Base-by-base conservation (phyloP, 2,888 invertebrate genomes). In the Camponotus fellah region DNA sequence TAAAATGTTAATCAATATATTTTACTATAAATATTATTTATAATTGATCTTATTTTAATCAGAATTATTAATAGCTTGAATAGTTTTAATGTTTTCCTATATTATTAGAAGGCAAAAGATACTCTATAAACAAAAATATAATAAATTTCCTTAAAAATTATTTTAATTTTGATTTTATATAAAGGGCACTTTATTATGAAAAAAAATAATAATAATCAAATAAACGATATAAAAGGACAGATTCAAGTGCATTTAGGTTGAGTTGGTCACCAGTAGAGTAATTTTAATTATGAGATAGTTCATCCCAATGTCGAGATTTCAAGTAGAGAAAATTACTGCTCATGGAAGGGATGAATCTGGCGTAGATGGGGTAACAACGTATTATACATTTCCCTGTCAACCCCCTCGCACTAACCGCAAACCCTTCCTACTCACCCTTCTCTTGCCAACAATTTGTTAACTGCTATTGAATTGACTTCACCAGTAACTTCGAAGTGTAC, bases 341-440 rank as follows among this genome's bases (percentile, higher is more conserved):
- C 84, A 53, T 68, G 75, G 88, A 86, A 86, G 83, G 88, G 88
- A 88, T 85, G 89, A 64, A 88, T 34, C 86, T 88, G 90, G 49
- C 17, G 92, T 90, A 89, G 93, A 91, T 91, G 93, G 94, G 93
- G 92, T 94, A 94, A 94, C 94, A 94, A 94, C 93, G 94, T 94
- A 94, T 94, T 94, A 94, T 94, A 87, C 88, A 91, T 90, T 88
- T 87, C 87, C 89, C 90, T 86, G 90, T 88, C 91, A 90, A 90
- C 91, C 92, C 49, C 92, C 91, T 91, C 89, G 90, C 87, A 89
- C 90, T 91, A 92, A 94, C 94, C 94, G 89, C 94, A 93, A 91
- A 92, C 91, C 93, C 92, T 93, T 93, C 90, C 92, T 90, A 90
- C 84, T 88, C 91, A 87, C 88, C 90, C 91, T 62, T 64, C 64